phyloP scores from a whole-genome alignment of 2,797 vertebrate genomes.

The Hyperoplus lanceolatus region DNA sequence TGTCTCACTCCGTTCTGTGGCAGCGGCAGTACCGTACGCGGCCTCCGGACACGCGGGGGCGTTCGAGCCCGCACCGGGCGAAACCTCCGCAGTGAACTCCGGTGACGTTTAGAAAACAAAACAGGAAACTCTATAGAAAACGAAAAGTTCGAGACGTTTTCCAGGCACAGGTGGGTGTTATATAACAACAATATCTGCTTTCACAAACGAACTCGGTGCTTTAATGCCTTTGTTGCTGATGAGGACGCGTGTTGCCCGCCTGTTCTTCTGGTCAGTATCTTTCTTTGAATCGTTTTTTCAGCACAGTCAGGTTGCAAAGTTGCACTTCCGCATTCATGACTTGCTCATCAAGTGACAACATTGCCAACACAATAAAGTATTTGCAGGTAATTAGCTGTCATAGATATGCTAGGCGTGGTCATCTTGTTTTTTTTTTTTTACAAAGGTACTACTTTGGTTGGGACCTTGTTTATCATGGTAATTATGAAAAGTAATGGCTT shows the following conservation, averaged over 20 bases:
- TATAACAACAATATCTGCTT: not conserved
- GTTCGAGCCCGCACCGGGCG: not conserved
- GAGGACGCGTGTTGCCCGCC: not conserved
- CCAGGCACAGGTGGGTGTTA: constrained; percentile 30
- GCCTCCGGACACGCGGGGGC: constrained; percentile 56
- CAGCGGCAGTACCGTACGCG: not conserved
- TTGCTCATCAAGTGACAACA: constrained; percentile 27
- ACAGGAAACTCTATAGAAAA: constrained; percentile 73
- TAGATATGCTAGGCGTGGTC: accelerated
- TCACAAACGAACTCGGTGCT: accelerated
- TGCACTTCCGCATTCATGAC: constrained; percentile 76
- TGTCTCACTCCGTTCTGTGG: constrained; percentile 55
- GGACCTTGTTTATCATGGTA: not conserved
- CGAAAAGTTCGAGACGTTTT: constrained; percentile 52
- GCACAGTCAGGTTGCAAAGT: constrained; percentile 16
- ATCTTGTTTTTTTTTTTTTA: not conserved
- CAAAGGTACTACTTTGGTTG: not conserved
- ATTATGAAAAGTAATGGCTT: not conserved
- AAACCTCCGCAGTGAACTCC: not conserved
- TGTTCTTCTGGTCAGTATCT: constrained; percentile 18
- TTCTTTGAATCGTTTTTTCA: not conserved
- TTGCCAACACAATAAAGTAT: not conserved
- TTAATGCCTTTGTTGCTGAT: not conserved
- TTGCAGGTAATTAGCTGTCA: not conserved
- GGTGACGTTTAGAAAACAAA: constrained; percentile 68